Base-by-base conservation (phyloP, 2,888 invertebrate species). In the Oeneis ivallda region DNA sequence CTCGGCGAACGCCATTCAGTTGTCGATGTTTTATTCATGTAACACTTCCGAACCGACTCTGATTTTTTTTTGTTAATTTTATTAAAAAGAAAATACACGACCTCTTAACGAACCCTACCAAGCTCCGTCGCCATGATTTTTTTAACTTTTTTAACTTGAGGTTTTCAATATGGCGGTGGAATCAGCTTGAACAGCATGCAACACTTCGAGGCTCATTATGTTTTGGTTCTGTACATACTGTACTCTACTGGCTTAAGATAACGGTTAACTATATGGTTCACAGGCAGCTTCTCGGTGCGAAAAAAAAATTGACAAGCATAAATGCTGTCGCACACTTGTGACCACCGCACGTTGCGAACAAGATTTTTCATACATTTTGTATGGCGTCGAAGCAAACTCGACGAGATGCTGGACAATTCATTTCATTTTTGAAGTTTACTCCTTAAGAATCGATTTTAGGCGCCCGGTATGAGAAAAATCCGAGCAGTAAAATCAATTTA, bases 11-110 rank as follows among this genome's bases (percentile, higher is more conserved):
- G 78, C 76, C 76, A 79, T 79, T 82, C 76, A 78, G 77, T 81
- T 81, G 73, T 85, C 80, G 76, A 82, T 84, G 83, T 86, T 82
- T 79, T 78, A 80, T 79, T 83, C 80, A 84, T 84, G 72, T 81
- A 77, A 85, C 85, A 84, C 83, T 81, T 82, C 76, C 74, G 76
- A 74, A 80, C 75, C 71, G 73, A 83, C 74, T 81, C 72, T n/a
- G 39, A 64, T 54, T 72, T 49, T 49, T 52, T 52, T 71, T 74
- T 70, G 73, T 75, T 76, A 74, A 62, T 74, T 76, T 79, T 71
- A 72, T 26, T 26, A 72, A 73, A 47, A 8, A 8, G 1, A 37
- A 8, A 37, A 72, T 72, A 80, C 79, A 80, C 78, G 58, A 47
- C 37, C 43, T 75, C 68, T 74, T 71, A 71, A 71, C 61, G 66